phyloP scores from a whole-genome alignment of 2,888 invertebrate species.

The Caenorhabditis imperialis region DNA sequence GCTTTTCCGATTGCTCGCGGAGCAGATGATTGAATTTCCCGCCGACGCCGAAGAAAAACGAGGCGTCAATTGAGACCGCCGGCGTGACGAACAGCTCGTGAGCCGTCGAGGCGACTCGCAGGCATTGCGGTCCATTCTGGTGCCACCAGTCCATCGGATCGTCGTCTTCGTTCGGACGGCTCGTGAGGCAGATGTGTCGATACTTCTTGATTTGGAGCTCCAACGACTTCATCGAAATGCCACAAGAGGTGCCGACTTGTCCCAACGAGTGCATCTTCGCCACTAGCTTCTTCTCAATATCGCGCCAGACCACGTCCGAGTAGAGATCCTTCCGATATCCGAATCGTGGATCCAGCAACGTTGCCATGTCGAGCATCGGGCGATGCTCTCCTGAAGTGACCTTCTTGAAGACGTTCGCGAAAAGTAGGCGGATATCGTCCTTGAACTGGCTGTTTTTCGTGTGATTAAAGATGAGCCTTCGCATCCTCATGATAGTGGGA shows the following conservation, averaged over 20 bases:
- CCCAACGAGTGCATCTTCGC: background rate
- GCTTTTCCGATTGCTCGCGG: background rate
- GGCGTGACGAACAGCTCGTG: constrained; percentile 12
- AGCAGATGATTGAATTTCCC: constrained; percentile 11
- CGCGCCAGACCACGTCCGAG: background rate
- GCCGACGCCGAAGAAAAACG: constrained; percentile 7
- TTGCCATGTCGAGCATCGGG: constrained; percentile 3
- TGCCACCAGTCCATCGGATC: constrained; percentile 19
- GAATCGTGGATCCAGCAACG: constrained; percentile 16
- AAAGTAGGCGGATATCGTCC: background rate
- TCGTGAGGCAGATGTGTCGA: background rate
- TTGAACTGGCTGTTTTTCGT: background rate
- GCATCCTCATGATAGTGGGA: constrained; percentile 11
- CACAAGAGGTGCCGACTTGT: too few species aligned
- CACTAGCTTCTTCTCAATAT: constrained; percentile 7
- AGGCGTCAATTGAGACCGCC: constrained; percentile 24
- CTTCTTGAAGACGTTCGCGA: background rate
- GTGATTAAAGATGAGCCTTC: background rate
- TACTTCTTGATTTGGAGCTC: background rate
- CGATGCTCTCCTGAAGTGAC: background rate
- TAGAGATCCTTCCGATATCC: background rate
- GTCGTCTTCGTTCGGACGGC: background rate
- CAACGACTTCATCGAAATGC: too few species aligned
- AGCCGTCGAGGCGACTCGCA: background rate
- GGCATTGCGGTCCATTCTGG: background rate